Base-by-base conservation (phyloP, 2,113 vertebrate genomes). In the Lycaon pictus region DNA sequence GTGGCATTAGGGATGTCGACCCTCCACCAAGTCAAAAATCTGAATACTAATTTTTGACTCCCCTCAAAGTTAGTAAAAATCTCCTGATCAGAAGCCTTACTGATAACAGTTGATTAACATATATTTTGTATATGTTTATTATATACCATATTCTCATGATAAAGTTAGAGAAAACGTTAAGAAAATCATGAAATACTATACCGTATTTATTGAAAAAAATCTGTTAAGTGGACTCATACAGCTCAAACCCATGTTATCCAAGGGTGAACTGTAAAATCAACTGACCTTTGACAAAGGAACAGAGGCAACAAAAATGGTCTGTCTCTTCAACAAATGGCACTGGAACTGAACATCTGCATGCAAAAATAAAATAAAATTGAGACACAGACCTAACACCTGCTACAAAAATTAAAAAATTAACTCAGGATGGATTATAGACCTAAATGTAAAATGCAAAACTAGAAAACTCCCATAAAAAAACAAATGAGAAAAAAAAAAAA, bases 391-490 rank as follows among this genome's bases (percentile, higher is more conserved):
- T 74, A 20, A 65, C 16, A 35, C 48, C 43, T 71, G 15, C 15
- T 22, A 90, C 20, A 63, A 90, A 63, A 88, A 32, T 76, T 88
- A 76, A 63, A 90, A 63, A 88, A 32, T 76, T 88, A 76, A n/a
- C 87, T 88, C 55, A 15, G 25, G 25, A 60, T 62, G 58, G 35
- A 48, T 63, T 48, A 48, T 0, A 25, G 56, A 32, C 13, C 72
- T 63, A 60, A 89, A 63, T 23, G 12, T 32, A 76, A 74, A 37
- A 32, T 60, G 55, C 27, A 48, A 16, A 88, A 76, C 71, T 51
- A 51, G n/a, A 15, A 63, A 77, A 63, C 37, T 88, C 25, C 55
- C 48, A 48, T 27, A 32, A 74, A 37, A 35, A 48, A 89, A 89
- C 27, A n/a, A n/a, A n/a, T n/a, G n/a, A n/a, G n/a, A n/a, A 2